Evolutionary conservation across 2,888 invertebrate genomes (phyloP).

Genomic region (Tetropium fuscum): DNA sequence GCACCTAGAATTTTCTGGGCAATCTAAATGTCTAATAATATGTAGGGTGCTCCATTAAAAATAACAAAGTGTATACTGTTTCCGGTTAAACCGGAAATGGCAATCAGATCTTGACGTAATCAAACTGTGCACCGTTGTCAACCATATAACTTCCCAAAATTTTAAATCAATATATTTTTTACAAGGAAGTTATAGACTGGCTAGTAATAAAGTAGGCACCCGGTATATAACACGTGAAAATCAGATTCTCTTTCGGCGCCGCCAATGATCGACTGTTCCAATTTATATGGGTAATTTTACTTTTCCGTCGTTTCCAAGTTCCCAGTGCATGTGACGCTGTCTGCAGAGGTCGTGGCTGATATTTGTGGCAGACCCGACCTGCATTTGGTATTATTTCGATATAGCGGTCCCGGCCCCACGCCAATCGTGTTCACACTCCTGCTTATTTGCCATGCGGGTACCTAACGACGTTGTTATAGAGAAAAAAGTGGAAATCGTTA

Average conservation of each 20-base stretch:
- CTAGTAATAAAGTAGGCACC: too few species aligned
- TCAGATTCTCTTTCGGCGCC: not conserved
- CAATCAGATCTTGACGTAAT: too few species aligned
- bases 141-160: too few species aligned
- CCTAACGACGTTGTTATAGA: slow-evolving; percentile 59
- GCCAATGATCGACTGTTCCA: slow-evolving; percentile 23
- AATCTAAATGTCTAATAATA: too few species aligned
- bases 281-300: slow-evolving; percentile 42
- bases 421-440: slow-evolving; percentile 51
- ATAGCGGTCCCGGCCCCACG: slow-evolving; percentile 45
- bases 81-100: too few species aligned
- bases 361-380: slow-evolving; percentile 51
- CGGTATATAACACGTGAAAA: too few species aligned
- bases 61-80: too few species aligned
- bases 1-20: too few species aligned
- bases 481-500: slow-evolving; percentile 45
- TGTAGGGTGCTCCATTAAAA: too few species aligned
- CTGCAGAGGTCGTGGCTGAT: slow-evolving; percentile 36
- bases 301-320: slow-evolving; percentile 19
- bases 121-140: too few species aligned
- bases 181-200: too few species aligned
- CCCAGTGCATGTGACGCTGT: slow-evolving; percentile 31
- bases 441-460: slow-evolving; percentile 58
- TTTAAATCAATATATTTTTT: too few species aligned
- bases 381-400: slow-evolving; percentile 57